phyloP scores from a whole-genome alignment of 2,888 invertebrate genomes.

The Glaucopsyche alexis region DNA sequence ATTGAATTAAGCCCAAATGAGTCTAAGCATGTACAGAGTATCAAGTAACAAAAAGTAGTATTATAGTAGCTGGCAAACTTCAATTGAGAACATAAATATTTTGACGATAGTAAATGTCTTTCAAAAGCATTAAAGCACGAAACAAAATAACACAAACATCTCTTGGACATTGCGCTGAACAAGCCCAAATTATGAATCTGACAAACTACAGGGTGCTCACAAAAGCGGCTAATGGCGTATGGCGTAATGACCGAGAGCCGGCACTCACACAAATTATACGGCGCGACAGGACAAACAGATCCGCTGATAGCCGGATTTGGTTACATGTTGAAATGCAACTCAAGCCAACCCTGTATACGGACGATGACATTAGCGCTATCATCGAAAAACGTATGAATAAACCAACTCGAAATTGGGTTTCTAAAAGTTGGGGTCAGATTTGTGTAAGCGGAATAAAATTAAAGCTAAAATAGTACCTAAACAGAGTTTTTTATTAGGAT shows the following conservation, averaged over 20 bases:
- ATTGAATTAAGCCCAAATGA: neutral
- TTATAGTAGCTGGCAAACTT: too few relatives aligned
- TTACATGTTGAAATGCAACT: conserved; percentile 26
- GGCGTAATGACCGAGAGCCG: conserved; percentile 30
- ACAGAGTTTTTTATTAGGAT: too few relatives aligned
- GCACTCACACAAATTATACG: conserved; percentile 45
- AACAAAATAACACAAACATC: neutral
- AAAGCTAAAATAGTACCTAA: neutral
- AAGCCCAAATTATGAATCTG: conserved; percentile 28
- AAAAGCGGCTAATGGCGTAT: conserved; percentile 31
- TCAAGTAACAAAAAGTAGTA: too few relatives aligned
- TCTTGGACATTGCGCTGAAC: conserved; percentile 1
- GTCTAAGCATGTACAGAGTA: neutral
- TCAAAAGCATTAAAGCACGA: too few relatives aligned
- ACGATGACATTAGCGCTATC: neutral
- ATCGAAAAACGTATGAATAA: neutral
- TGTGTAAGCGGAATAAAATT: neutral
- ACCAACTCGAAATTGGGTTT: neutral
- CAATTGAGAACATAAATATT: neutral
- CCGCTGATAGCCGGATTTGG: conserved; percentile 28
- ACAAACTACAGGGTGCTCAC: conserved; percentile 26
- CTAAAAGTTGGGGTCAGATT: neutral
- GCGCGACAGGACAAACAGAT: conserved; percentile 31
- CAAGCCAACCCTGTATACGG: neutral
- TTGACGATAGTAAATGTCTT: neutral